Evolutionary conservation across 2,888 invertebrate species (phyloP).

Genomic region (Heliconius cydno): DNA sequence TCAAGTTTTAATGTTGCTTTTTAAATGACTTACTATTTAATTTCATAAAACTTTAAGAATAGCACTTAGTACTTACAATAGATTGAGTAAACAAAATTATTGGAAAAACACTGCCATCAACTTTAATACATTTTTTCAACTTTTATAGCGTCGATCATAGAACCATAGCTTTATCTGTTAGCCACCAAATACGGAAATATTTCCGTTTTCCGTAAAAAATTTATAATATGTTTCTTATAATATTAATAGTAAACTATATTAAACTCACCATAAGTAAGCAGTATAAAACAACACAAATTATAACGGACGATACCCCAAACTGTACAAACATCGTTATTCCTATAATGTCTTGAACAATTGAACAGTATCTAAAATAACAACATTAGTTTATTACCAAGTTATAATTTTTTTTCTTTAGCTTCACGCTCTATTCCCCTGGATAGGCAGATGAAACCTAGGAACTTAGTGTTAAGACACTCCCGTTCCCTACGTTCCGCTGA

Average conservation of each 20-base stretch:
- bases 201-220: neutral
- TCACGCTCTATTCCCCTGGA: too few species aligned
- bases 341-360: slow-evolving; percentile 57
- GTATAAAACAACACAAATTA: slow-evolving; percentile 66
- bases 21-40: too few species aligned
- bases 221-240: neutral
- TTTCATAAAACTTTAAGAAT: too few species aligned
- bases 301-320: slow-evolving; percentile 62
- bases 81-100: too few species aligned
- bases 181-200: neutral
- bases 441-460: too few species aligned
- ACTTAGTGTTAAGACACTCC: too few species aligned
- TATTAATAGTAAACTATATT: neutral
- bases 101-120: too few species aligned
- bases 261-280: slow-evolving; percentile 61
- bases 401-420: too few species aligned
- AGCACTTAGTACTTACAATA: too few species aligned
- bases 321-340: slow-evolving; percentile 64
- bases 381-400: neutral
- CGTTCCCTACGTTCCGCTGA: too few species aligned
- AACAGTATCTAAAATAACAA: slow-evolving; percentile 61
- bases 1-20: too few species aligned
- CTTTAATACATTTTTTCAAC: too few species aligned
- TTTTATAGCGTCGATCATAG: neutral
- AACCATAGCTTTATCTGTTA: neutral